Base-by-base conservation (phyloP, 2,888 invertebrate species). In the Athetis lepigone region DNA sequence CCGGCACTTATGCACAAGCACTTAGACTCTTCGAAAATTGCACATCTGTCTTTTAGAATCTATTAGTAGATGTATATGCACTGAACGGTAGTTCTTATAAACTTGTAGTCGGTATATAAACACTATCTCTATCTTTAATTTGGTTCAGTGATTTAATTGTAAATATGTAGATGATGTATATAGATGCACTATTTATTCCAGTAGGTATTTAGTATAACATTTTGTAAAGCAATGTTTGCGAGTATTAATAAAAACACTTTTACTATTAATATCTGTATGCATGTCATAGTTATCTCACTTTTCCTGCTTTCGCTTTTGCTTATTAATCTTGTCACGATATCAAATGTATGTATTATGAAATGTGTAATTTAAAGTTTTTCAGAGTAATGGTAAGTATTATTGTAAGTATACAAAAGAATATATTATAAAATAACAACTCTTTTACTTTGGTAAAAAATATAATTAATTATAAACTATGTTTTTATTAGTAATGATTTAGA, bases 241-340 rank as follows among this genome's bases (percentile, higher is more conserved):
- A 77, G 63, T 73, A 69, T 73, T 73, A 80, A 72, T 61, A 69
- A 76, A 76, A 45, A 51, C 46, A 70, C 23, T 25, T 63, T 42
- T 63, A 58, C 39, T 64, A 61, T 68, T 33, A 63, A 68, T 84
- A 40, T 42, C 16, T 52, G 74, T 61, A 50, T 49, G 68, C 60
- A 65, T 79, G 79, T 80, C 80, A 78, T 76, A 81, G 80, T 81
- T 69, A 82, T 83, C 68, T 86, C 77, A 88, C 59, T 77, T 86
- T 91, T 89, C 88, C 85, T 70, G 92, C 92, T 91, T 92, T 39
- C 57, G 91, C 92, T 88, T 85, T 79, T 78, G 88, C 89, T 88
- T 88, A 66, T 71, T 88, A 85, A 86, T 64, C 43, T 21, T 40
- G 39, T 58, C 70, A 67, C 63, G 50, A 63, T 55, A 33, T 46